Evolutionary conservation across 2,113 vertebrate genomes (phyloP).

Genomic region (Elgaria multicarinata): DNA sequence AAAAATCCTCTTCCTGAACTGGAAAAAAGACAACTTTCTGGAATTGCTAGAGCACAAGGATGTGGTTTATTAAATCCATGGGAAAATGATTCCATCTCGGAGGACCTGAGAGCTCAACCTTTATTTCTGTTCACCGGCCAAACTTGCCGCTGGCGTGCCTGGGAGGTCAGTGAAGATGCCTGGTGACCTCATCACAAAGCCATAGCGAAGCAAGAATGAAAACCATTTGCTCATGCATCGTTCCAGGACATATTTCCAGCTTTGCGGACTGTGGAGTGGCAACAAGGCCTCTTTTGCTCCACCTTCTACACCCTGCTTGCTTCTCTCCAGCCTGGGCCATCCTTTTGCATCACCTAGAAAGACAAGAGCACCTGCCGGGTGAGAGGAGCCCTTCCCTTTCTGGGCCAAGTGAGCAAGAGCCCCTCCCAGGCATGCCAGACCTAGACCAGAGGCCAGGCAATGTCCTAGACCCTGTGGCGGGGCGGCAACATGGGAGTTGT

Average conservation of each 20-base stretch:
- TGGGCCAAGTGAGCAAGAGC: not conserved
- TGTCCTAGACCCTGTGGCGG: not conserved
- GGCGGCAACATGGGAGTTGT: not conserved
- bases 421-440: no score
- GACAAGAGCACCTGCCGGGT: no score
- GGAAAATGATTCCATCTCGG: slow-evolving; percentile 61
- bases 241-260: slow-evolving; percentile 54
- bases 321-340: not conserved
- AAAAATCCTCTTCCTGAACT: slow-evolving; percentile 72
- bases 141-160: slow-evolving; percentile 38
- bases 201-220: slow-evolving; percentile 44
- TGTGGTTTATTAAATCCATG: slow-evolving; percentile 62
- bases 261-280: no score
- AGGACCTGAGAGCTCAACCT: slow-evolving; percentile 42
- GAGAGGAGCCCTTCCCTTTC: not conserved
- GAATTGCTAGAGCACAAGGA: slow-evolving; percentile 60
- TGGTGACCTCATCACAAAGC: slow-evolving; percentile 59
- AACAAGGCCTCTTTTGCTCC: not conserved
- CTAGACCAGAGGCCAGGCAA: no score
- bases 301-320: not conserved
- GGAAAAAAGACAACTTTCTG: slow-evolving; percentile 48
- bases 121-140: slow-evolving; percentile 48
- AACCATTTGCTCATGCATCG: not conserved
- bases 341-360: no score
- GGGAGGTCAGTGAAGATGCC: slow-evolving; percentile 46